Evolutionary conservation across 2,113 vertebrate species (phyloP).

Genomic region (Menidia beryllina): DNA sequence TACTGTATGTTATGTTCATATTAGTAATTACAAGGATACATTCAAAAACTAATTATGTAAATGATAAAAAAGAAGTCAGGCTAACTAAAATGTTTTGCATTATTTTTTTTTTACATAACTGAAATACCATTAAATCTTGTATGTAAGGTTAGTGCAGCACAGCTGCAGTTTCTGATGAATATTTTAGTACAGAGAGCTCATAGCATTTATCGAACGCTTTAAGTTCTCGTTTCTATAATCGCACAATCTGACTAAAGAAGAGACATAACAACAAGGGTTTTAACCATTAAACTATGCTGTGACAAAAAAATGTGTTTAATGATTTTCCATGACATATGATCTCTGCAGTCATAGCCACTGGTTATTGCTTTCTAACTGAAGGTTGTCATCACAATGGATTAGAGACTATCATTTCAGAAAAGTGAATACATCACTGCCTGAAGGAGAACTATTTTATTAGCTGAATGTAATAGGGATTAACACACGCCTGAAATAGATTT

Average conservation of each 20-base stretch:
- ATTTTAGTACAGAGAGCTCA: neutral
- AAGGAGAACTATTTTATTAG: conserved; percentile 17
- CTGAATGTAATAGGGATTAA: conserved; percentile 10
- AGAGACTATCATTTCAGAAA: conserved; percentile 10
- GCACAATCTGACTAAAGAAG: neutral
- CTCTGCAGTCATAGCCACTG: neutral
- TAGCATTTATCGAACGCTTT: neutral
- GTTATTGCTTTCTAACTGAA: neutral
- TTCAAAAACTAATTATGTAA: no score
- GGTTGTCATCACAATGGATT: conserved; percentile 28
- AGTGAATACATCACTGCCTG: neutral
- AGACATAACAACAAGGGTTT: neutral
- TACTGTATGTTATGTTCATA: neutral
- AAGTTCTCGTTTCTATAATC: neutral
- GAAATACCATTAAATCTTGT: no score
- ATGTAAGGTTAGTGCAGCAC: neutral
- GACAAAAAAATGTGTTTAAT: conserved; percentile 12
- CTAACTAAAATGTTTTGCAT: no score
- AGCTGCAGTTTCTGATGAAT: neutral
- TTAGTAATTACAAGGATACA: no score
- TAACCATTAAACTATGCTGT: neutral
- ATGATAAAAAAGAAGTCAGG: no score
- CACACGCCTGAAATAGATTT: neutral
- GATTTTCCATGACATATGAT: no score
- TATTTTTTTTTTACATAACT: no score